Base-by-base conservation (phyloP, 2,797 vertebrate species). In the Sebastes itinus region DNA sequence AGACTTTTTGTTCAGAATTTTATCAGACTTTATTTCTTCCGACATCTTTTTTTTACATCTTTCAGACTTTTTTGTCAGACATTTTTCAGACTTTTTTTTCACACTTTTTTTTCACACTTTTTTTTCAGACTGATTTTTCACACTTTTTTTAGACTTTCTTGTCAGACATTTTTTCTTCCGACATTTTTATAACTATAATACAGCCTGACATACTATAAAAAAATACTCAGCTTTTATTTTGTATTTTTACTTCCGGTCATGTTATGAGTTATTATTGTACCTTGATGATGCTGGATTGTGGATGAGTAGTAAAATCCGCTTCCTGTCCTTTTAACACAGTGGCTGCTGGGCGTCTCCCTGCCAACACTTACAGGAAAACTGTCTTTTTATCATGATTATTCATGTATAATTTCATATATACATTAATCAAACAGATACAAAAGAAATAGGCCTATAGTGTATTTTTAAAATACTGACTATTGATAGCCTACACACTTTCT, bases 291-390 rank as follows among this genome's bases (percentile, higher is more conserved):
- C 35, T 52, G 84, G 82, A 83, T 72, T 79, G 49, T 58, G 73
- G 62, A 30, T 82, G 64, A 87, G 72, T 25, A 20, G 77, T 89
- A 62, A 82, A 91, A 91, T 91, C 83, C 77, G 69, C 91, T 95
- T 95, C 94, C 95, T 94, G 95, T 92, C 92, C 82, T 81, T 93
- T 95, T 91, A 93, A 92, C 88, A 74, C 72, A 58, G 89, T 76
- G 72, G 64, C 87, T 89, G 84, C 81, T 89, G 94, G 95, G 95
- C 95, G 95, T 92, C 87, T 89, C 92, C 93, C 77, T 55, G 30
- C 75, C 13, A 58, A 16, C 42, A 23, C 63, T 82, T 77, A 18
- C 54, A 23, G 33, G 32, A 79, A 16, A 65, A 55, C 30, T 10
- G 11, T 35, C 12, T 61, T 33, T 55, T 30, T 5, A 30, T 62